Evolutionary conservation across 2,797 vertebrate species (phyloP), one percentile per base, ranked within the genome.

Genomic region (Lepus townsendii): DNA sequence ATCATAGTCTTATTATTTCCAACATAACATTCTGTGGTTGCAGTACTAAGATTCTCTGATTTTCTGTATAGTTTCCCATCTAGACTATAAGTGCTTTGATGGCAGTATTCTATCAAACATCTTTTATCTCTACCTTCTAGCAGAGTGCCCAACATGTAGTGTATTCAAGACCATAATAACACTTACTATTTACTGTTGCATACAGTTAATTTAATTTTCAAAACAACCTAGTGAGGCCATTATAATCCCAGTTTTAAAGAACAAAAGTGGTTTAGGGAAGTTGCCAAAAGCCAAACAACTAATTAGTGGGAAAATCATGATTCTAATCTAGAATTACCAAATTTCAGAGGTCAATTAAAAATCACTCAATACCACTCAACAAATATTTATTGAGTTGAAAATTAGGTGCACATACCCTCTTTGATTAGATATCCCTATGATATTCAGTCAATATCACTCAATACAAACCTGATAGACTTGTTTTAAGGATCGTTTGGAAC

Each of bases 321-420:
- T 90, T 93, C 89, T 84, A 85, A 82, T 24, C 38, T 71, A 93
- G 26, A 77, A 47, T n/a, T 76, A 68, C 77, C 69, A 82, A 57
- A 92, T 92, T 94, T 30, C 22, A 63, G n/a, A 32, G 30, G 79
- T 72, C 88, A 76, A 89, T 54, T 90, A 54, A 87, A 62, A 10
- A 77, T 71, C 66, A 83, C 7, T 14, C 54, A 32, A 26, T 9
- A 63, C 11, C 57, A 69, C 26, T 65, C 54, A 68, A 78, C 27
- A 79, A 84, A 57, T 91, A 19, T n/a, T 69, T 80, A 91, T 10
- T 71, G 88, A 91, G 84, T 88, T 88, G 26, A 71, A 88, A 82
- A 82, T 79, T 93, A 93, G 57, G 11, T 89, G 5, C 79, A 30
- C 72, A 60, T 86, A 50, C 12, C 54, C 26, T 88, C 52, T 88